A percentile compares a stretch with the other conserved stretches of the same genome.
Evolutionary conservation across 2,888 invertebrate genomes (phyloP).

Genomic region (Megastigmus dorsalis): DNA sequence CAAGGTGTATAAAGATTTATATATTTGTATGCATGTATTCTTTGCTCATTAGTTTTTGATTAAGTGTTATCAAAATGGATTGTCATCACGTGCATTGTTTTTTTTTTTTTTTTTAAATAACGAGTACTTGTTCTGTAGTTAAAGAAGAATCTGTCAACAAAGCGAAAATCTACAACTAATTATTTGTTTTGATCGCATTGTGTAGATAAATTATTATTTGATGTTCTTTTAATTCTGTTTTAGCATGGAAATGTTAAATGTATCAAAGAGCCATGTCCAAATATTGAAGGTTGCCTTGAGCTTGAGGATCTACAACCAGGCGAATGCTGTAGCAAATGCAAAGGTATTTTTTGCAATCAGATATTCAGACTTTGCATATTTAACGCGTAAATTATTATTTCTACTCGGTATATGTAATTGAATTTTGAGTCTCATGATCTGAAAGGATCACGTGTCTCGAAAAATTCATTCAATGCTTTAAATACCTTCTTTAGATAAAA

Average conservation of each 20-base stretch:
- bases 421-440: no score
- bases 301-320: not conserved
- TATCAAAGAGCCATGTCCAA: slow-evolving; percentile 2
- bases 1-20: slow-evolving; percentile 85
- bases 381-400: no score
- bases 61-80: not conserved
- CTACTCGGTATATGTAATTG: no score
- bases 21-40: not conserved
- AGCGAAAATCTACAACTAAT: not conserved
- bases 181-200: not conserved
- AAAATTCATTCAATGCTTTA: not conserved
- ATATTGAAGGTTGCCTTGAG: slow-evolving; percentile 20
- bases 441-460: not conserved
- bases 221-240: not conserved
- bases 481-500: not conserved
- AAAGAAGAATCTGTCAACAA: not conserved
- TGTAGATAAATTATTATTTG: not conserved
- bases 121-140: not conserved
- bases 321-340: slow-evolving; percentile 36
- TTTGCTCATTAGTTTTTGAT: not conserved
- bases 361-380: not conserved
- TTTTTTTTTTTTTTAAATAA: not conserved
- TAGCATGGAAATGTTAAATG: slow-evolving; percentile 29
- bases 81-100: not conserved
- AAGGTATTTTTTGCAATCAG: slow-evolving; percentile 16